phyloP scores from a whole-genome alignment of 2,797 vertebrate genomes.

The Acestrorhynchus altus region DNA sequence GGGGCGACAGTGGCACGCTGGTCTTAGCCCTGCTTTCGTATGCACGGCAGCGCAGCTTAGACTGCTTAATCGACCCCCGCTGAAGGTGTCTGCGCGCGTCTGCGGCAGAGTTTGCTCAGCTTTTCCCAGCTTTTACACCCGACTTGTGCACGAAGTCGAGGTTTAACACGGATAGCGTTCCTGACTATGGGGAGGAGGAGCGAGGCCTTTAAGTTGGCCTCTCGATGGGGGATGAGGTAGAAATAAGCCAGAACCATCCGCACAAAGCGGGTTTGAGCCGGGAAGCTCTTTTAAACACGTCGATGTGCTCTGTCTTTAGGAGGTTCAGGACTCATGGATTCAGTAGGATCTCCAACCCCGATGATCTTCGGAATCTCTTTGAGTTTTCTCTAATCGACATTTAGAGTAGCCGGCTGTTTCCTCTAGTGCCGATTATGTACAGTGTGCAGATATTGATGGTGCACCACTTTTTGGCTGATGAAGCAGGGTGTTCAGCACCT shows the following conservation, averaged over 20 bases:
- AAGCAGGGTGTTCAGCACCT: too few relatives aligned
- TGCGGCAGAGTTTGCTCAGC: constrained; percentile 15
- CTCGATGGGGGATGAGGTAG: not conserved
- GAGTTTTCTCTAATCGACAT: too few relatives aligned
- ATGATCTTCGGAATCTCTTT: not conserved
- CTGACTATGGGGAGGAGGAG: not conserved
- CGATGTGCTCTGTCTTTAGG: not conserved
- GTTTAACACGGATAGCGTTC: not conserved
- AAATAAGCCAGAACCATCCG: not conserved
- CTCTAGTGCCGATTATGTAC: too few relatives aligned
- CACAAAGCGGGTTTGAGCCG: not conserved
- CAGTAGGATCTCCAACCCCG: not conserved
- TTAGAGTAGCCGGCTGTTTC: too few relatives aligned
- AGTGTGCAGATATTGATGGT: too few relatives aligned
- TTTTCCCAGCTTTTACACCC: not conserved
- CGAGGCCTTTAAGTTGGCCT: constrained; percentile 4
- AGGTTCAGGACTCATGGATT: not conserved
- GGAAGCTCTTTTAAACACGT: not conserved
- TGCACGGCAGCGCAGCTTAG: constrained; percentile 23
- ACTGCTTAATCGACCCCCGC: constrained; percentile 39
- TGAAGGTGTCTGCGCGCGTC: constrained; percentile 24
- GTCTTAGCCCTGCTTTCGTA: constrained; percentile 44
- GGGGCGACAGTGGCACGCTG: constrained; percentile 46
- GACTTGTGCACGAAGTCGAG: not conserved
- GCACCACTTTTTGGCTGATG: too few relatives aligned